Conservation (phyloP, 2,113 vertebrate genomes). For the Canis aureus region DNA sequence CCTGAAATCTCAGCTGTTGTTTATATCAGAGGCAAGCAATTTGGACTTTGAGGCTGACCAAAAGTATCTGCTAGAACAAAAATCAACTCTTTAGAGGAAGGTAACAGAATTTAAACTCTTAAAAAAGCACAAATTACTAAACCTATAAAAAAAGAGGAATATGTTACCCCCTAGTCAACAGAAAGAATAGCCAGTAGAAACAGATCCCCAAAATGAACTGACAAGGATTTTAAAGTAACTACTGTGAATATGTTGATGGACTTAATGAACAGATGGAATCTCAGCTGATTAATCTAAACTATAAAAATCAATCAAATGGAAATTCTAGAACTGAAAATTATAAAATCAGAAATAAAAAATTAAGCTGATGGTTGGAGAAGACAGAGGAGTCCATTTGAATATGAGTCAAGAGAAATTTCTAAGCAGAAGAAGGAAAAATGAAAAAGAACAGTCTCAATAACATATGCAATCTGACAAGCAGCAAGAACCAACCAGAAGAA, state of each 20-base stretch:
- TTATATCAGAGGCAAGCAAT: background rate
- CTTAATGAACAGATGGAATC: constrained; percentile 37
- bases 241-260: background rate
- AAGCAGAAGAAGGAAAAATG: background rate
- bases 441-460: background rate
- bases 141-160: background rate
- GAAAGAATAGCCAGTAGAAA: background rate
- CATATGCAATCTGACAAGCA: background rate
- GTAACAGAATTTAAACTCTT: background rate
- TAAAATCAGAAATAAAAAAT: constrained; percentile 38
- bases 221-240: background rate
- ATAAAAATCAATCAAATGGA: constrained; percentile 38
- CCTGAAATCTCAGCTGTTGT: background rate
- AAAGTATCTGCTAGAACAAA: constrained; percentile 11
- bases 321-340: constrained; percentile 40
- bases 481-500: background rate
- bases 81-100: background rate
- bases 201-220: background rate
- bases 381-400: background rate
- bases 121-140: constrained; percentile 14
- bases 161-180: background rate
- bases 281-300: constrained; percentile 7
- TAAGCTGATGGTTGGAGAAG: background rate
- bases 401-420: background rate
- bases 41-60: background rate